A percentile compares a stretch with the other conserved stretches of the same genome.
phyloP scores from a whole-genome alignment of 2,113 vertebrate genomes.

The Sturnira hondurensis region DNA sequence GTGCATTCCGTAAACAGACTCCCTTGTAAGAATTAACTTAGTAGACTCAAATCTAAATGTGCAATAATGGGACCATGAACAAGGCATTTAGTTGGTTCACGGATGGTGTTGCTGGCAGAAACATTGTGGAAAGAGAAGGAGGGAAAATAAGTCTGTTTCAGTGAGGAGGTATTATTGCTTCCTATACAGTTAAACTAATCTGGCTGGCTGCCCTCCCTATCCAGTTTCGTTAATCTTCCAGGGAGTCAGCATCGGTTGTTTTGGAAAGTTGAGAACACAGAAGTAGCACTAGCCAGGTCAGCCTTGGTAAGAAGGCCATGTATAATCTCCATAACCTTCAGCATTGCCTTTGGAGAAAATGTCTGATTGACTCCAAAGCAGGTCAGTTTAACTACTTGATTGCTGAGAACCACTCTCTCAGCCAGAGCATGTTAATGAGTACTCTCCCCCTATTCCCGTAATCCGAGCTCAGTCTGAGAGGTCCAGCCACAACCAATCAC shows the following conservation, averaged over 20 bases:
- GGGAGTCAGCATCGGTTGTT: not conserved
- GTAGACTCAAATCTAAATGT: not conserved
- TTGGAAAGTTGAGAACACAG: not conserved
- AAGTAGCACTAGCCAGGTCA: not conserved
- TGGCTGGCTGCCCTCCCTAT: not conserved
- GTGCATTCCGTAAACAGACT: not conserved
- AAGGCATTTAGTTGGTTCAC: not conserved
- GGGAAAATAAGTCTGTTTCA: not conserved
- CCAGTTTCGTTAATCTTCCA: not conserved
- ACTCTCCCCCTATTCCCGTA: not conserved
- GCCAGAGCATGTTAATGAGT: not conserved
- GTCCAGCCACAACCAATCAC: not conserved
- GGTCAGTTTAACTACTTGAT: not conserved
- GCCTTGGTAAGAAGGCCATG: not conserved
- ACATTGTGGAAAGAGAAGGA: not conserved
- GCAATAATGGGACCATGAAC: not conserved
- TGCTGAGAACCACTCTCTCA: not conserved
- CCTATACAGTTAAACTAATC: not conserved
- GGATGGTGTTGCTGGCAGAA: not conserved
- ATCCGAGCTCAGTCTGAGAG: not conserved
- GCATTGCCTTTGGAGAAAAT: not conserved
- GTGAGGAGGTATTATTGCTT: not conserved
- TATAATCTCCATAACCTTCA: not conserved
- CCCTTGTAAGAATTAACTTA: not conserved
- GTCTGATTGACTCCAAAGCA: not conserved